Conservation (phyloP, 2,888 invertebrate species). For the Pristionchus maxplancki region DNA sequence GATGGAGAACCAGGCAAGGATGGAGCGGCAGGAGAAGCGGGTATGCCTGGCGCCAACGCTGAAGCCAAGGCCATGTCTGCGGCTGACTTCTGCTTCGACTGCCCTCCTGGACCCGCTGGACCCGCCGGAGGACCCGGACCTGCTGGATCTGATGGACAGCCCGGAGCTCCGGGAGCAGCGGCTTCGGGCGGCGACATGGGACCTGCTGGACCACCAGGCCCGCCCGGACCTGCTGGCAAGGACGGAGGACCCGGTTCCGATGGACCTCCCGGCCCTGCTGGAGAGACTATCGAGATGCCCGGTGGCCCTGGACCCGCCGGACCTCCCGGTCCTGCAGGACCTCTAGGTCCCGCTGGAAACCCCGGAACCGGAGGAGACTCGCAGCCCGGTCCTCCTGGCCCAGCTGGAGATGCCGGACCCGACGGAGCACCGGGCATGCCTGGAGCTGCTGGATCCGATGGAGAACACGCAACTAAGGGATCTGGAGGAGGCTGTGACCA, state of each 20-base stretch:
- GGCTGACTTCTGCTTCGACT: constrained; percentile 68
- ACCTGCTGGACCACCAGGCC: constrained; percentile 68
- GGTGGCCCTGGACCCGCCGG: constrained; percentile 64
- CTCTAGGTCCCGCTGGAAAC: constrained; percentile 67
- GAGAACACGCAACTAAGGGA: constrained; percentile 63
- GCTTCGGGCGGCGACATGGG: constrained; percentile 76
- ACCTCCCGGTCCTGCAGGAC: constrained; percentile 65
- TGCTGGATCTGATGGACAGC: constrained; percentile 66
- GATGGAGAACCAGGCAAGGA: constrained; percentile 71
- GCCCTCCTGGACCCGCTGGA: constrained; percentile 69
- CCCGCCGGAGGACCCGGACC: constrained; percentile 68
- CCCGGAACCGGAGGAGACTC: constrained; percentile 45
- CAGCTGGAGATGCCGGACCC: constrained; percentile 67
- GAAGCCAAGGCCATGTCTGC: constrained; percentile 61
- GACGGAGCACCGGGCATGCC: constrained; percentile 67
- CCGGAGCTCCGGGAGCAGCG: constrained; percentile 79
- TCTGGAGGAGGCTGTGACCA: constrained; percentile 67
- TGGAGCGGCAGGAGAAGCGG: constrained; percentile 59
- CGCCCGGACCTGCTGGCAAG: constrained; percentile 67
- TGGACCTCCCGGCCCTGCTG: constrained; percentile 67
- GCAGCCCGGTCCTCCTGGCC: constrained; percentile 67
- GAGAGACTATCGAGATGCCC: constrained; percentile 60
- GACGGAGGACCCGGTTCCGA: constrained; percentile 64
- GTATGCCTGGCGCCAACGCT: constrained; percentile 56
- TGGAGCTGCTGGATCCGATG: constrained; percentile 64